Evolutionary conservation across 2,797 vertebrate genomes (phyloP).

Genomic region (Pangasius krempfi): DNA sequence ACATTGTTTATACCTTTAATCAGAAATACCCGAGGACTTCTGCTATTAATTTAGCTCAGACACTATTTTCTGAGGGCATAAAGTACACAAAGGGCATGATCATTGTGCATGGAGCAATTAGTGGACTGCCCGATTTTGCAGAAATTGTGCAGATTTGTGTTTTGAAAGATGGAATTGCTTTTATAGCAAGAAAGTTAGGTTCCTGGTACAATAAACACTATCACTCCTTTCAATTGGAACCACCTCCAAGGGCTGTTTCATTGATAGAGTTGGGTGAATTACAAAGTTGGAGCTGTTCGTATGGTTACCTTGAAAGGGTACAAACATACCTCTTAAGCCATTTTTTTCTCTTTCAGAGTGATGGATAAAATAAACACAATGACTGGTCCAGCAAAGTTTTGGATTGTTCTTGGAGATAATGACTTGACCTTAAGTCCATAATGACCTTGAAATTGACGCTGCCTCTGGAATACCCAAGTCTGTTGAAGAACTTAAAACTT

Average conservation of each 20-base stretch:
- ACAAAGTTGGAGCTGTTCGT: background rate
- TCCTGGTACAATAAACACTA: constrained; percentile 52
- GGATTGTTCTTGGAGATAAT: background rate
- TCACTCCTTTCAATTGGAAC: constrained; percentile 38
- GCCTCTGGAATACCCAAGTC: constrained; percentile 43
- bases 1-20: background rate
- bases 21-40: background rate
- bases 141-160: constrained; percentile 48
- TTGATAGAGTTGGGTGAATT: background rate
- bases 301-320: constrained; percentile 2
- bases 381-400: background rate
- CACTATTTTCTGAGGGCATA: background rate
- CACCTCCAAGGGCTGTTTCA: background rate
- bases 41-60: background rate
- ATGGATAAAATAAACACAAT: background rate
- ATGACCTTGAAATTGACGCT: background rate
- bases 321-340: background rate
- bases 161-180: constrained; percentile 40
- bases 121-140: constrained; percentile 3
- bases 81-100: constrained; percentile 34
- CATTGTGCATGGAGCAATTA: no score
- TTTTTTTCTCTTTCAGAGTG: background rate
- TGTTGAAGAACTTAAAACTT: constrained; percentile 29
- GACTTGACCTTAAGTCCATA: no score
- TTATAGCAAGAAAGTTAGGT: constrained; percentile 46